These are phyloP conservation scores for Psammodynastes pulverulentus DNA, from an alignment of 2,113 vertebrate genomes.

Conservation along the genomic window DNA sequence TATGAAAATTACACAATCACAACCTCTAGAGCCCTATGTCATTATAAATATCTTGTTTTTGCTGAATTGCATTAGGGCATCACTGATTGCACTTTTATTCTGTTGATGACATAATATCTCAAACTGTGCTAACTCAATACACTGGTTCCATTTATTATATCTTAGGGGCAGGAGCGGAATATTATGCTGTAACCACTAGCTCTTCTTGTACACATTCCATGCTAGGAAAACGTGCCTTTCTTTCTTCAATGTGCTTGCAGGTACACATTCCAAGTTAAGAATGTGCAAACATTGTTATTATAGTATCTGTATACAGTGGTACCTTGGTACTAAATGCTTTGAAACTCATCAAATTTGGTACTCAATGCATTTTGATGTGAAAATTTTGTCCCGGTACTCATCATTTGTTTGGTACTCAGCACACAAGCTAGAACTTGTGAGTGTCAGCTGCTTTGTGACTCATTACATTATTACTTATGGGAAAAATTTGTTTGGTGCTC, in stretches of 20 bases:
- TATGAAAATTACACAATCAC: background rate
- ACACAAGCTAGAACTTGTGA: background rate
- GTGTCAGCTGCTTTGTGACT: background rate
- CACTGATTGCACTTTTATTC: background rate
- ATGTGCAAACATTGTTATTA: background rate
- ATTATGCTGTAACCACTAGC: background rate
- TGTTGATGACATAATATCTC: background rate
- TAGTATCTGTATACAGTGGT: background rate
- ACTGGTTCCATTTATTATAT: background rate
- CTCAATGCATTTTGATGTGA: background rate
- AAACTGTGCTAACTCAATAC: background rate
- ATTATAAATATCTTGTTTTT: background rate
- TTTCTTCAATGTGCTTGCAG: background rate
- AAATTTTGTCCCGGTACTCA: background rate
- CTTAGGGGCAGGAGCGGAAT: background rate
- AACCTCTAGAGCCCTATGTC: background rate
- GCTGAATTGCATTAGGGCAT: background rate
- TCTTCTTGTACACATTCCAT: slow-evolving; percentile 10
- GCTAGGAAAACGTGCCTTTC: background rate
- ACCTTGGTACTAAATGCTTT: background rate
- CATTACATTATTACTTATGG: background rate
- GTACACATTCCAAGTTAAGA: background rate
- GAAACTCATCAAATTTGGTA: background rate
- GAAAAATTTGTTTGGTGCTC: background rate
- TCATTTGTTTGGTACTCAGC: background rate